Conservation (phyloP, 2,888 invertebrate genomes). For the Drosophila phalerata region DNA sequence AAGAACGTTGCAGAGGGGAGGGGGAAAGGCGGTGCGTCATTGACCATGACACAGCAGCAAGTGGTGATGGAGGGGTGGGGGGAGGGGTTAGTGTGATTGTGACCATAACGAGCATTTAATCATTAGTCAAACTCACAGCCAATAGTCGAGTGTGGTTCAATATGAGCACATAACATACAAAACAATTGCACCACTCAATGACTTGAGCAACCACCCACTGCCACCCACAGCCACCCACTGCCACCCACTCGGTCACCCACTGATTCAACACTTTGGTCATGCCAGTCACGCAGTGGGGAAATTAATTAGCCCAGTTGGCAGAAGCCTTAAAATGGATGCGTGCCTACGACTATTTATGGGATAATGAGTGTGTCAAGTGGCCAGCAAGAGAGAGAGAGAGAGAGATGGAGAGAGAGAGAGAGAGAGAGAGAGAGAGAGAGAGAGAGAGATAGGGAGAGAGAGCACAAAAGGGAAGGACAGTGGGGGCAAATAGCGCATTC, state of each 20-base stretch:
- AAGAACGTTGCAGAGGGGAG: too few relatives aligned
- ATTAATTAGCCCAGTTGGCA: conserved; percentile 73
- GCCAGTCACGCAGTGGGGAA: conserved; percentile 71
- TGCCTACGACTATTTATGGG: conserved; percentile 27
- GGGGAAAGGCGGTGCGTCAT: neutral
- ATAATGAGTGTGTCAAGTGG: conserved; percentile 20
- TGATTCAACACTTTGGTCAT: conserved; percentile 46
- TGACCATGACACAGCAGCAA: conserved; percentile 4
- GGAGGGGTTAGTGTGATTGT: conserved; percentile 8
- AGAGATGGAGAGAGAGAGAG: neutral
- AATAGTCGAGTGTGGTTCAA: conserved; percentile 18
- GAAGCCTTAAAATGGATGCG: conserved; percentile 41
- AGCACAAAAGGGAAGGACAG: neutral
- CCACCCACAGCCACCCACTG: neutral
- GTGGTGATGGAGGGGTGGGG: neutral
- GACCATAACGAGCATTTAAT: conserved; percentile 29
- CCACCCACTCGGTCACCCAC: conserved; percentile 11
- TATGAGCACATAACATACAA: conserved; percentile 3
- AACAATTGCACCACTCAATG: conserved; percentile 10
- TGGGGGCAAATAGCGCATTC: neutral
- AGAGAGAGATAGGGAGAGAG: too few relatives aligned
- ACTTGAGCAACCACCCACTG: neutral
- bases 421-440: too few relatives aligned
- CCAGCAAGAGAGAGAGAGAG: too few relatives aligned
- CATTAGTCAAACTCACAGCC: conserved; percentile 37